These are phyloP conservation scores for Drosophila suzukii DNA, from an alignment of 1,140 invertebrate genomes.

Conservation along the genomic window DNA sequence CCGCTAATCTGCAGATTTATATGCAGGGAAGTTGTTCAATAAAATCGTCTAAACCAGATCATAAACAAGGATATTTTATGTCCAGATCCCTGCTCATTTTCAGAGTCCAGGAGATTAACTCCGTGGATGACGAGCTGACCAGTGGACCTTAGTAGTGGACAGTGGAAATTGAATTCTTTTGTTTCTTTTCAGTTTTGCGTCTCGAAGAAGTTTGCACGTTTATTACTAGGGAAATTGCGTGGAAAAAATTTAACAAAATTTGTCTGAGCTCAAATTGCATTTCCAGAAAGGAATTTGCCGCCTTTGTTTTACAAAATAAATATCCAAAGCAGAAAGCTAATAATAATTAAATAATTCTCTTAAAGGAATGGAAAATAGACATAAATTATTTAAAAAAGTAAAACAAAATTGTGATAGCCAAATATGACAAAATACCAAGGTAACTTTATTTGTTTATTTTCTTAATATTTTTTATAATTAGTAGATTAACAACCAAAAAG, in stretches of 20 bases:
- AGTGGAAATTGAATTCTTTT: constrained; percentile 30
- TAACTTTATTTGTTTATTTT: no score
- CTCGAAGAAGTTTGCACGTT: constrained; percentile 50
- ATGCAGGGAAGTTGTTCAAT: constrained; percentile 84
- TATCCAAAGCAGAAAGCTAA: neutral
- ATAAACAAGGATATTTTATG: constrained; percentile 84
- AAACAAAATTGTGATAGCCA: no score
- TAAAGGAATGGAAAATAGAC: neutral
- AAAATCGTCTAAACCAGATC: constrained; percentile 82
- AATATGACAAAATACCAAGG: no score
- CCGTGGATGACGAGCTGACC: constrained; percentile 46
- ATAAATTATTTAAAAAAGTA: no score
- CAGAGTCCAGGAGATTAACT: constrained; percentile 60
- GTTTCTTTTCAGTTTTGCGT: constrained; percentile 20
- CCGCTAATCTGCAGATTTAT: constrained; percentile 83
- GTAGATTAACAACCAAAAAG: no score
- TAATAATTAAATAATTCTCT: no score
- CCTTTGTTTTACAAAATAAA: no score
- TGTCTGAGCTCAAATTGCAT: neutral
- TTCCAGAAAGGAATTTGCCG: no score
- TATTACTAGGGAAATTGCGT: constrained; percentile 50
- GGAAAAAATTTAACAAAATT: constrained; percentile 31
- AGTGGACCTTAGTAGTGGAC: constrained; percentile 15
- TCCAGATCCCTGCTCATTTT: constrained; percentile 45
- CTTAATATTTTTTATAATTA: no score